Percentiles rank a stretch among this genome's conserved stretches.
phyloP scores from a whole-genome alignment of 2,888 invertebrate species.

The Diarsia dahlii region DNA sequence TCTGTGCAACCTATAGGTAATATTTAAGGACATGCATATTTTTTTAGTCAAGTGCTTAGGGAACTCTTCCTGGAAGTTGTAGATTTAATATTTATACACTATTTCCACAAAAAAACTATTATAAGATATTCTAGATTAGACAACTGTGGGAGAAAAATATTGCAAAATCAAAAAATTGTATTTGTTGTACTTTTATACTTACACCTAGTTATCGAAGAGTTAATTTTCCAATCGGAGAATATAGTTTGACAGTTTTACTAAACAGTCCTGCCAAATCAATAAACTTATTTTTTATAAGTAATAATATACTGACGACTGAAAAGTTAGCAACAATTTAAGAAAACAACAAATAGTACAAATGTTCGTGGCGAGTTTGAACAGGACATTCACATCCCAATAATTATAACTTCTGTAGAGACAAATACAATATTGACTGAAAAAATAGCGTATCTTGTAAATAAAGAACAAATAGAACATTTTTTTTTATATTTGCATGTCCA shows the following conservation, averaged over 20 bases:
- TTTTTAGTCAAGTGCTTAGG: slow-evolving; percentile 18
- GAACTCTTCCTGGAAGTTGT: slow-evolving; percentile 8
- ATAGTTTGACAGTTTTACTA: background rate
- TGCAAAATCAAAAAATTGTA: background rate
- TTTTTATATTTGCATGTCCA: slow-evolving; percentile 8
- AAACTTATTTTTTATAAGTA: background rate
- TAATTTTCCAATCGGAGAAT: background rate
- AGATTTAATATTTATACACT: slow-evolving; percentile 4
- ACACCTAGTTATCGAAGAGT: background rate
- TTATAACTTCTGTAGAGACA: slow-evolving; percentile 3
- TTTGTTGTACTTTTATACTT: background rate
- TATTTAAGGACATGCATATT: slow-evolving; percentile 12
- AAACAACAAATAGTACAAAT: slow-evolving; percentile 36
- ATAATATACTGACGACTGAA: background rate
- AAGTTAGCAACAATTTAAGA: slow-evolving; percentile 2
- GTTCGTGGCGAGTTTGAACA: slow-evolving; percentile 32
- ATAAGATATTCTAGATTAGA: background rate
- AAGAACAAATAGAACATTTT: slow-evolving; percentile 22
- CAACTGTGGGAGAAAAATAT: background rate
- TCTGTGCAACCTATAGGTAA: slow-evolving; percentile 14
- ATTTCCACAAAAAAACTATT: background rate
- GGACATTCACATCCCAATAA: slow-evolving; percentile 12
- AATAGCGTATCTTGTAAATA: background rate
- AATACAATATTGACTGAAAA: slow-evolving; percentile 9
- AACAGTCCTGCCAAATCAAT: background rate